Evolutionary conservation across 2,888 invertebrate species (phyloP).

Genomic region (Stenotaenia linearis): DNA sequence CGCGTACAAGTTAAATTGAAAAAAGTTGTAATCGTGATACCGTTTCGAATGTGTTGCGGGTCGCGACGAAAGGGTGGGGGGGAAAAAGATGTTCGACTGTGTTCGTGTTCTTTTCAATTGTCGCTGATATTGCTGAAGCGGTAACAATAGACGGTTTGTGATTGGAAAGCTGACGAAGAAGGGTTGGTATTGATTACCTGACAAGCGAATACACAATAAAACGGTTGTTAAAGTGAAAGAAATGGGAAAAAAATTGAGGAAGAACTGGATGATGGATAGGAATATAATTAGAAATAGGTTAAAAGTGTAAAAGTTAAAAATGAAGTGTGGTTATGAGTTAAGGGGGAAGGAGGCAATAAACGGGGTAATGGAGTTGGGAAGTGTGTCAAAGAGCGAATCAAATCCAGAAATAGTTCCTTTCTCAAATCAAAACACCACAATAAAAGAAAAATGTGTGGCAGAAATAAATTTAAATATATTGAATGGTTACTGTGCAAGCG

Average conservation of each 20-base stretch:
- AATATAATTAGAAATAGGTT: not conserved
- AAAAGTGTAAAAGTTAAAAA: not conserved
- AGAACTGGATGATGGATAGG: not conserved
- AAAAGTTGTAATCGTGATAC: not conserved
- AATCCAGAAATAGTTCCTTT: not conserved
- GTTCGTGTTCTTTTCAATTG: not conserved
- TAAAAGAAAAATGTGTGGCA: not conserved
- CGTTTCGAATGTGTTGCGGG: not conserved
- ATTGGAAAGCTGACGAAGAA: not conserved
- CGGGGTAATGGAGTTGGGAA: not conserved
- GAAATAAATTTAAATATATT: not conserved
- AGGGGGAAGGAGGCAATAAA: not conserved
- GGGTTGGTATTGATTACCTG: not conserved
- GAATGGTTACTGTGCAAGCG: not conserved
- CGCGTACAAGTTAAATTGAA: not conserved
- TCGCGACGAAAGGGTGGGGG: not conserved
- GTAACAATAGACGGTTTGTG: not conserved
- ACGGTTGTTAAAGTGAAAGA: not conserved
- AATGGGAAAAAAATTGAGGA: not conserved
- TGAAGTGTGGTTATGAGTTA: not conserved
- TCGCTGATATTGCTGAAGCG: not conserved
- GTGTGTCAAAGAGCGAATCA: not conserved
- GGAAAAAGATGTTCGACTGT: not conserved
- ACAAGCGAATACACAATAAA: not conserved
- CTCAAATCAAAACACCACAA: not conserved